Conservation (phyloP, 2,113 vertebrate genomes). For the Aplodontia rufa region DNA sequence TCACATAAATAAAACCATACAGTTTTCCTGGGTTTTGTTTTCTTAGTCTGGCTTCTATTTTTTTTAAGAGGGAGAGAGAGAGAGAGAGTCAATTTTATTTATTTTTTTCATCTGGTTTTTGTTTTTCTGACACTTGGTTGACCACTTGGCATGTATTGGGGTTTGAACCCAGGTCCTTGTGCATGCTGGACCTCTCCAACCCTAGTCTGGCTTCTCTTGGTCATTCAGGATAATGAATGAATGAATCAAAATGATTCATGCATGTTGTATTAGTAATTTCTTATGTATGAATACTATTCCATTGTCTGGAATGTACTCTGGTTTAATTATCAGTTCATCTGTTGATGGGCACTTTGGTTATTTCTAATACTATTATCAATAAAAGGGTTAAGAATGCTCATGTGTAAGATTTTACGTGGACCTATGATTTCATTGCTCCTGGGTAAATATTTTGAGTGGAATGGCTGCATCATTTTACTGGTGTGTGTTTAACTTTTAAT, state of each 20-base stretch:
- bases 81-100: no score
- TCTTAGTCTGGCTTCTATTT: conserved; percentile 17
- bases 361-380: not conserved
- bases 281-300: not conserved
- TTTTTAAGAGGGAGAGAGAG: no score
- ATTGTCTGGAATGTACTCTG: not conserved
- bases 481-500: not conserved
- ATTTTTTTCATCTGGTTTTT: no score
- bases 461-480: not conserved
- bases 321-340: not conserved
- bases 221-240: not conserved
- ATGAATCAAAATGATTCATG: not conserved
- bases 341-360: not conserved
- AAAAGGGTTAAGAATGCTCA: not conserved
- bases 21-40: not conserved
- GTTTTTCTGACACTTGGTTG: no score
- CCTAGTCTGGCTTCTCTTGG: conserved; percentile 2
- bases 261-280: not conserved
- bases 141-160: no score
- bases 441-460: not conserved
- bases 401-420: not conserved
- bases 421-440: not conserved
- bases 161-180: no score
- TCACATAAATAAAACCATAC: not conserved
- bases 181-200: no score